Evolutionary conservation across 2,797 vertebrate species (phyloP).

Genomic region (Silurus lanzhouensis): DNA sequence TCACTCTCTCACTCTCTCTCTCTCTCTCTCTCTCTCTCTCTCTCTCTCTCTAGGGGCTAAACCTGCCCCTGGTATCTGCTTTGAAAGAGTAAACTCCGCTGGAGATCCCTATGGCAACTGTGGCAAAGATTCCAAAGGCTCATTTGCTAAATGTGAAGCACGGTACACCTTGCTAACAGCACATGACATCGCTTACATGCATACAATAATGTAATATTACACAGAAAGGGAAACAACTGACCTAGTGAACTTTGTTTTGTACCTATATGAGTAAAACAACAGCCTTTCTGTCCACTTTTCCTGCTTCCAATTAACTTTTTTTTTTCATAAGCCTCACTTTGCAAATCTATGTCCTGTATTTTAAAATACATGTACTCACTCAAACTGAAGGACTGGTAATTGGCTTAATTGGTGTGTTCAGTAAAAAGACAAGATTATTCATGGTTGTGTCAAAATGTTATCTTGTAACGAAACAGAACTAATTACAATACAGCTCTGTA

Average conservation of each 20-base stretch:
- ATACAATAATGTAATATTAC: not conserved
- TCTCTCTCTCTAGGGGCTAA: constrained; percentile 83
- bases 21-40: constrained; percentile 21
- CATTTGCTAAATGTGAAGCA: constrained; percentile 90
- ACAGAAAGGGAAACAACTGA: not conserved
- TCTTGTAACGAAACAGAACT: not conserved
- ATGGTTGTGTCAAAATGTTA: not conserved
- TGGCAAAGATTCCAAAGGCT: constrained; percentile 91
- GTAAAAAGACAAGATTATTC: not conserved
- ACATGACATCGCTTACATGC: not conserved
- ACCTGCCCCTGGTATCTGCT: constrained; percentile 83
- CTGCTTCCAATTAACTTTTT: not conserved
- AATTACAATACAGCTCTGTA: not conserved
- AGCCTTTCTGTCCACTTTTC: not conserved
- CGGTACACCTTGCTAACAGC: constrained; percentile 72
- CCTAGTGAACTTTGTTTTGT: not conserved
- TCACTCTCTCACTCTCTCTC: not conserved
- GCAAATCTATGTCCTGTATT: not conserved
- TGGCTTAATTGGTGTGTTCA: not conserved
- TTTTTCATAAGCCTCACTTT: not conserved
- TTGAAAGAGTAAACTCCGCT: constrained; percentile 92
- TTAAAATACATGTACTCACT: not conserved
- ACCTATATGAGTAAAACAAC: not conserved
- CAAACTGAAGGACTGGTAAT: not conserved
- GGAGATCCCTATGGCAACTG: constrained; percentile 98